phyloP scores from a whole-genome alignment of 2,113 vertebrate species.

The Boulengeromyrus knoepffleri region DNA sequence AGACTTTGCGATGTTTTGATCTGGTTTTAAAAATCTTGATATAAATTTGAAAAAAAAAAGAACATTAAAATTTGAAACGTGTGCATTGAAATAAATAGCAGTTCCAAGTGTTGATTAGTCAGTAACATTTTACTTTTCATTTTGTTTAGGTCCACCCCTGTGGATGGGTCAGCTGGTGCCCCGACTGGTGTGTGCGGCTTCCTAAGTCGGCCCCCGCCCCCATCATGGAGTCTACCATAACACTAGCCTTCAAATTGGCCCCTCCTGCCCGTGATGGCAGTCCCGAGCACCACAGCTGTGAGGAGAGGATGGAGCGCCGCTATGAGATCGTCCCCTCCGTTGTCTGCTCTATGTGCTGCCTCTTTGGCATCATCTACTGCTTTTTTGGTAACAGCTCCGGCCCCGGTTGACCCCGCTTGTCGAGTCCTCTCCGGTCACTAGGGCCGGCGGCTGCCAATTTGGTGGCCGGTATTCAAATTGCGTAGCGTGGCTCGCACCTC shows the following conservation, averaged over 20 bases:
- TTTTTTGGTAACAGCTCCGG: conserved; percentile 81
- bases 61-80: neutral
- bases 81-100: neutral
- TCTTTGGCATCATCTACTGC: conserved; percentile 98
- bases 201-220: neutral
- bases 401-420: neutral
- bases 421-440: neutral
- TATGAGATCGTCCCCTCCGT: conserved; percentile 91
- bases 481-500: neutral
- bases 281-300: conserved; percentile 68
- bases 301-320: conserved; percentile 61
- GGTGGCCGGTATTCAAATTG: neutral
- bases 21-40: neutral
- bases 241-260: conserved; percentile 70
- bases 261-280: conserved; percentile 61
- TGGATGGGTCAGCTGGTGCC: conserved; percentile 46
- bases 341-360: conserved; percentile 94
- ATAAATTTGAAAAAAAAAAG: neutral
- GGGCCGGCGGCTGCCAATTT: neutral
- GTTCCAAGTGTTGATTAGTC: neutral
- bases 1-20: neutral
- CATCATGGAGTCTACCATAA: conserved; percentile 80
- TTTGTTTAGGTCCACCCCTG: conserved; percentile 45
- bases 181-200: neutral
- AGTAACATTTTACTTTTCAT: neutral